A percentile compares a stretch with the other conserved stretches of the same genome.
phyloP scores from a whole-genome alignment of 2,797 vertebrate species.

The Cyprinodon diabolis region DNA sequence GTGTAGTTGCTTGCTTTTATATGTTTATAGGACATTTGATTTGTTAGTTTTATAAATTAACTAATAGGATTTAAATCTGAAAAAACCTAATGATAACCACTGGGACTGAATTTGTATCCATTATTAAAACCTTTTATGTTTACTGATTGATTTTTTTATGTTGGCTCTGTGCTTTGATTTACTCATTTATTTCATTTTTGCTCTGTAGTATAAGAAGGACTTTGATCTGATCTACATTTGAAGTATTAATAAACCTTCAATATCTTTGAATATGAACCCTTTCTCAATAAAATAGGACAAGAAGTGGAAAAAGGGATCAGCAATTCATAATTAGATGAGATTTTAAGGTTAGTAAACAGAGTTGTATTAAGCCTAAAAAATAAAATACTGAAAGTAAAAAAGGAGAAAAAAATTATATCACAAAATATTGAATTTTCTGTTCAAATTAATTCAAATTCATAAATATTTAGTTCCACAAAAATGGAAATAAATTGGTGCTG shows the following conservation, averaged over 20 bases:
- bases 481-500: no score
- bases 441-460: no score
- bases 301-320: slow-evolving; percentile 11
- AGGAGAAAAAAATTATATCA: no score
- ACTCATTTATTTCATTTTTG: slow-evolving; percentile 6
- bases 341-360: not conserved
- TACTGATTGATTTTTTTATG: not conserved
- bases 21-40: not conserved
- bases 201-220: slow-evolving; percentile 1
- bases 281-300: slow-evolving; percentile 23
- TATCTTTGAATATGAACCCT: slow-evolving; percentile 36
- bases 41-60: not conserved
- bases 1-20: not conserved
- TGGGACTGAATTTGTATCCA: not conserved
- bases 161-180: slow-evolving; percentile 1
- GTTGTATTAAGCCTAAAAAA: no score
- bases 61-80: not conserved
- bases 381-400: no score
- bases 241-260: slow-evolving; percentile 53
- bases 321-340: not conserved
- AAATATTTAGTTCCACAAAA: no score
- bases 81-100: not conserved
- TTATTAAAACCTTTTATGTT: not conserved
- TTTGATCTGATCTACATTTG: slow-evolving; percentile 37
- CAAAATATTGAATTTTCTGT: no score